Evolutionary conservation across 2,888 invertebrate species (phyloP), one percentile per base, ranked within the genome.

Genomic region (Rotaria macrura): DNA sequence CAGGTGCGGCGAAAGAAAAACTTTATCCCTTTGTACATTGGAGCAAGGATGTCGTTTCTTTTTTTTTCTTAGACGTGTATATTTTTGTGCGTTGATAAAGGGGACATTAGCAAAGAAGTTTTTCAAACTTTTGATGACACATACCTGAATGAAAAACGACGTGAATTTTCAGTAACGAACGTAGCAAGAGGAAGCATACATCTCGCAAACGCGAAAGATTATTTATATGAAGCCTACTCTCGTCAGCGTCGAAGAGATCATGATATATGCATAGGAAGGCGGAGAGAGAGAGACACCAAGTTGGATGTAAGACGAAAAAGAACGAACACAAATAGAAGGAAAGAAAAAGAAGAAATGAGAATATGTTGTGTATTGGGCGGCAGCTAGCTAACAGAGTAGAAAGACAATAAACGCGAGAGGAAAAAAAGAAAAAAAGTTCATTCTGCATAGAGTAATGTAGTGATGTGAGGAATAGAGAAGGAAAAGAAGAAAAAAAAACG

Each of bases 191-290:
- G 65, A 65, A 65, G 38, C 20, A 34, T 1, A 7, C 65, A 65
- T 65, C 65, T 14, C 65, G 65, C 20, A 29, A 65, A 29, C 34
- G 29, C 34, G 65, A 65, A 65, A 34, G 65, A 65, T 65, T 65
- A 65, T 65, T 65, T 65, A 65, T 65, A 34, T 7, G 65, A 34
- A 34, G 65, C 20, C 17, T 65, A 65, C 34, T 65, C 34, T 65
- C 65, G 65, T 65, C 65, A 65, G 34, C 65, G 65, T 65, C 65
- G 65, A 65, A 65, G 65, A 65, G 65, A 65, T 65, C 65, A 65
- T 65, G 65, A 65, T 65, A 65, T 65, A 34, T 65, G 65, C 34
- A 65, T 65, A 65, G 65, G 29, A 65, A 38, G 14, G 65, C n/a
- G 20, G 34, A 65, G 65, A 65, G 65, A 65, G 65, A 34, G 34